These are phyloP conservation scores for Lepus europaeus DNA, from an alignment of 2,113 vertebrate genomes.

Conservation along the genomic window DNA sequence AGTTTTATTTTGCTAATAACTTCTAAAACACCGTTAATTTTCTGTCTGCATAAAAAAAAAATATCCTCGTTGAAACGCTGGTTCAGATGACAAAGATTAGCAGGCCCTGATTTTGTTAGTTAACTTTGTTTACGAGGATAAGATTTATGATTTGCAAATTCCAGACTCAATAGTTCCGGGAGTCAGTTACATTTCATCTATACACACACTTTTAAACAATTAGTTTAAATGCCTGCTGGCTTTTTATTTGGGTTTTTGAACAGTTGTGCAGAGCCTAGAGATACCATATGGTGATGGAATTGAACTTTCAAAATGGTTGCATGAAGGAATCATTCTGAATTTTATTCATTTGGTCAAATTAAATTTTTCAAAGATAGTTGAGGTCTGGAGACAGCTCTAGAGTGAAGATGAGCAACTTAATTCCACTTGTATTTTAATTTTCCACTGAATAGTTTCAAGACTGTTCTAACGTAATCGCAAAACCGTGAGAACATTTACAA, in stretches of 20 bases:
- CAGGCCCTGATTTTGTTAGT: constrained; percentile 40
- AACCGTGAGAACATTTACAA: constrained; percentile 29
- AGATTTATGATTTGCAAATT: constrained; percentile 78
- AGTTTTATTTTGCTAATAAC: constrained; percentile 35
- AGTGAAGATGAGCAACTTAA: not conserved
- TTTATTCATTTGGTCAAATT: not conserved
- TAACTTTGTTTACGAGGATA: constrained; percentile 72
- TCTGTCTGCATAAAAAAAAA: not conserved
- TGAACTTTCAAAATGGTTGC: constrained; percentile 46
- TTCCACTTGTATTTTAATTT: constrained; percentile 54
- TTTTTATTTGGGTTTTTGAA: constrained; percentile 61
- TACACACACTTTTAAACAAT: constrained; percentile 66
- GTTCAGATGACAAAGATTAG: constrained; percentile 55
- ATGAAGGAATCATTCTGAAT: constrained; percentile 17
- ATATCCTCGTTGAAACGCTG: constrained; percentile 15
- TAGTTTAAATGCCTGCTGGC: not conserved
- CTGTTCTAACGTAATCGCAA: constrained; percentile 43
- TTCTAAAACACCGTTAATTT: constrained; percentile 17
- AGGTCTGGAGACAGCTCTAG: not conserved
- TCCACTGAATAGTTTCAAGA: not conserved
- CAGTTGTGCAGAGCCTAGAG: constrained; percentile 22
- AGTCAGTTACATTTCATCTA: constrained; percentile 63
- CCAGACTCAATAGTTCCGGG: constrained; percentile 34
- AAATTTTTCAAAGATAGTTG: constrained; percentile 16
- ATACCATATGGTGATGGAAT: constrained; percentile 51